These are phyloP conservation scores for Drosophila kepulauana DNA, from an alignment of 1,140 invertebrate species.

Conservation along the genomic window DNA sequence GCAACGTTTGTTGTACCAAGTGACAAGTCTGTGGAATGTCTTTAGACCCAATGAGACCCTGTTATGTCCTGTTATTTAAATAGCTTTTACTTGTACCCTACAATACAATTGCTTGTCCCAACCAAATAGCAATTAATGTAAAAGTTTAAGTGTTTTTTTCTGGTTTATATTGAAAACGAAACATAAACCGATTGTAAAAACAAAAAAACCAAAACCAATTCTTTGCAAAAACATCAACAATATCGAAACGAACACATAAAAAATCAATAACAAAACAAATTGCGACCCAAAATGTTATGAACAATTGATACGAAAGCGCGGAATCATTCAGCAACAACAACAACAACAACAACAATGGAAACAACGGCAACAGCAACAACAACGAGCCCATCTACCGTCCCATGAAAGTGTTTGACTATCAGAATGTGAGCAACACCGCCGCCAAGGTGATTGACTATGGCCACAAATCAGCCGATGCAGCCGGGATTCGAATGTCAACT, in stretches of 20 bases:
- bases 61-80: slow-evolving; percentile 15
- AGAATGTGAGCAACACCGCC: slow-evolving; percentile 82
- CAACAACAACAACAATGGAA: slow-evolving; percentile 14
- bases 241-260: slow-evolving; percentile 20
- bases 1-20: background rate
- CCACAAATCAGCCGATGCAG: slow-evolving; percentile 85
- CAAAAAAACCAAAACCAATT: slow-evolving; percentile 31
- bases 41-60: background rate
- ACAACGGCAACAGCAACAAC: slow-evolving; percentile 1
- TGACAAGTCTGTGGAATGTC: background rate
- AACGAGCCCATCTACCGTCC: slow-evolving; percentile 69
- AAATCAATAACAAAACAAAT: slow-evolving; percentile 35
- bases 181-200: slow-evolving; percentile 17
- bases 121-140: slow-evolving; percentile 46
- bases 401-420: slow-evolving; percentile 81
- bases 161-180: slow-evolving; percentile 39
- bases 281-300: slow-evolving; percentile 26
- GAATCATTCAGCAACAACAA: slow-evolving; percentile 28
- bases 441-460: slow-evolving; percentile 91
- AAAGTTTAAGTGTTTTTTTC: slow-evolving; percentile 74
- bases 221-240: slow-evolving; percentile 27
- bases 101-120: slow-evolving; percentile 17
- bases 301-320: slow-evolving; percentile 50
- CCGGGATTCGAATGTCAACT: background rate
- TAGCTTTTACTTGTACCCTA: slow-evolving; percentile 7